Base-by-base conservation (phyloP, 2,797 vertebrate species). In the Erethizon dorsatum region DNA sequence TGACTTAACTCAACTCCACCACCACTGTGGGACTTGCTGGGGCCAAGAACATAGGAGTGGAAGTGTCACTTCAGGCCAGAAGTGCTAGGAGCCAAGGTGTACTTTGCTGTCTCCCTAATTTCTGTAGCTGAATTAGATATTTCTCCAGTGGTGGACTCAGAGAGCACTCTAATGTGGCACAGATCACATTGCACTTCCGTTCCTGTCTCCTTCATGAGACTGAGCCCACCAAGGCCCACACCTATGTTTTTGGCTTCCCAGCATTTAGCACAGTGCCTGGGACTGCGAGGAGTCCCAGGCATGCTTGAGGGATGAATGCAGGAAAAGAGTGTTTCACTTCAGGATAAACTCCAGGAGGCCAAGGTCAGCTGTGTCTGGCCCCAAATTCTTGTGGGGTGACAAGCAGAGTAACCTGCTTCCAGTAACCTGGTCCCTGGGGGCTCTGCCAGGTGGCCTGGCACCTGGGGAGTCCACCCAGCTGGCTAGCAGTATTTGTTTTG, bases 151-250 rank as follows among this genome's bases (percentile, higher is more conserved):
- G 4, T 37, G 54, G 56, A 50, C 31, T 45, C 50, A 15, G 5
- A 37, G 26, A 33, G 31, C 69, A 8, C 37, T 79, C 33, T 41
- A 5, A 33, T 1, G 6, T 54, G 31, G 37, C 28, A 1, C 22
- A 12, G 18, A 1, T 26, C 20, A 11, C 2, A 12, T 0, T 5
- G 24, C 18, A 18, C 9, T 14, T 33, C 22, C 8, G 3, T 17
- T 52, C 26, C 56, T 28, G 6, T 65, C 61, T 89, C 45, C 13
- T 67, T 57, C 12, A 41, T 33, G 22, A 0, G 24, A 33, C 12
- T 28, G 24, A 50, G 6, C 56, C 50, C 26, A 15, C 6, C 31
- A 26, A 24, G 17, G 7, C 14, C 17, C 37, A 31, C 4, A 2
- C 82, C 77, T 84, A 13, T 28, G 7, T 52, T n/a, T 54, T n/a